Evolutionary conservation across 2,888 invertebrate genomes (phyloP).

Genomic region (Eucriotettix oculatus): DNA sequence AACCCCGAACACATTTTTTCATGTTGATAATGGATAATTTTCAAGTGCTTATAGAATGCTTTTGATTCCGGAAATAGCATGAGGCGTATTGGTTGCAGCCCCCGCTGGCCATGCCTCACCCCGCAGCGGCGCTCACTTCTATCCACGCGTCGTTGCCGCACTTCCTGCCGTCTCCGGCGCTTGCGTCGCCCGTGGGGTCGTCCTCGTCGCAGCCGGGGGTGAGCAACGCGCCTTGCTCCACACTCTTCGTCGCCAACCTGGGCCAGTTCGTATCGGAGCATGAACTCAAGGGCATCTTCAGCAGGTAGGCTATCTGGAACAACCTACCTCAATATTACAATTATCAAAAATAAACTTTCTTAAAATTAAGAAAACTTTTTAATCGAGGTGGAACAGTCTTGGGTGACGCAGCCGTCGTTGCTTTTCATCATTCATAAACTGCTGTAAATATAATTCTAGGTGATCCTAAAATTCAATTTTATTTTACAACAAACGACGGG

Average conservation of each 20-base stretch:
- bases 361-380: no score
- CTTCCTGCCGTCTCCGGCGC: slow-evolving; percentile 28
- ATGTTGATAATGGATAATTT: no score
- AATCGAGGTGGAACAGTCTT: no score
- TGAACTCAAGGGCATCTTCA: slow-evolving; percentile 95
- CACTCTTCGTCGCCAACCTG: slow-evolving; percentile 95
- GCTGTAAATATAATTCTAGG: no score
- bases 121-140: slow-evolving; percentile 24
- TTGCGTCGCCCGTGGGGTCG: slow-evolving; percentile 55
- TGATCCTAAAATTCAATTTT: no score
- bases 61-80: no score
- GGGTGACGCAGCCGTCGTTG: no score
- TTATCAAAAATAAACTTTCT: no score
- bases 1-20: no score
- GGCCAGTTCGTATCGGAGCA: slow-evolving; percentile 96
- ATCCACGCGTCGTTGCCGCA: slow-evolving; percentile 25
- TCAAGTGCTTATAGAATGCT: no score
- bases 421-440: no score
- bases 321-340: neutral
- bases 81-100: slow-evolving; percentile 24
- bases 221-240: slow-evolving; percentile 80
- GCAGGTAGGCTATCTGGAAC: slow-evolving; percentile 53
- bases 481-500: no score
- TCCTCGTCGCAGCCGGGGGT: slow-evolving; percentile 52
- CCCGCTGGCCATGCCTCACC: slow-evolving; percentile 41